Percentiles rank a stretch among this genome's conserved stretches.
These are phyloP conservation scores for Tachuris rubrigastra DNA, from an alignment of 2,113 vertebrate species.

Conservation along the genomic window DNA sequence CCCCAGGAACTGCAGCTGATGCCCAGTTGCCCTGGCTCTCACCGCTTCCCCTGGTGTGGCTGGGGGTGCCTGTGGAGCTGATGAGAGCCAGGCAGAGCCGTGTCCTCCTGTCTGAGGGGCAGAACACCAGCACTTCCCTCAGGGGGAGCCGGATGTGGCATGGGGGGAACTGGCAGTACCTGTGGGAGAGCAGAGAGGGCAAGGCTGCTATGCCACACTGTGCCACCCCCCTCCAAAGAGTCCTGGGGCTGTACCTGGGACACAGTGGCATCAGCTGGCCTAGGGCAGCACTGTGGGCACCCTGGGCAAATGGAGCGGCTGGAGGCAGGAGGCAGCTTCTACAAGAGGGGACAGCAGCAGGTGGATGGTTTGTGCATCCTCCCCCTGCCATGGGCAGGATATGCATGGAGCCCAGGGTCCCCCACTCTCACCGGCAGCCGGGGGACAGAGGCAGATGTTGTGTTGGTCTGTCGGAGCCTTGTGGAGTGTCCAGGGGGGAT, in stretches of 20 bases:
- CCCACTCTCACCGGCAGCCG: background rate
- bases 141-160: rapidly evolving
- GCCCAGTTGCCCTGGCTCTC: background rate
- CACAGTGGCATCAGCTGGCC: background rate
- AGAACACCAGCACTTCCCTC: background rate
- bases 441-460: background rate
- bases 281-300: background rate
- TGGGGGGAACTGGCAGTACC: background rate
- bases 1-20: background rate
- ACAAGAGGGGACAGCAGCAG: background rate
- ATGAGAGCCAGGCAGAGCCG: background rate
- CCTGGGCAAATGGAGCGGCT: background rate
- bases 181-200: background rate
- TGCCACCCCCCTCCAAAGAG: background rate
- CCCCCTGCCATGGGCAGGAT: rapidly evolving
- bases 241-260: background rate
- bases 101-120: background rate
- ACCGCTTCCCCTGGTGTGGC: conserved; percentile 22
- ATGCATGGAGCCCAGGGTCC: background rate
- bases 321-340: background rate
- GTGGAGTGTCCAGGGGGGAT: background rate
- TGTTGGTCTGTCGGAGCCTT: background rate
- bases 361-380: background rate
- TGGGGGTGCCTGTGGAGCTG: background rate
- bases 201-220: background rate